Conservation (phyloP, 2,797 vertebrate species). For the Pterois miles region DNA sequence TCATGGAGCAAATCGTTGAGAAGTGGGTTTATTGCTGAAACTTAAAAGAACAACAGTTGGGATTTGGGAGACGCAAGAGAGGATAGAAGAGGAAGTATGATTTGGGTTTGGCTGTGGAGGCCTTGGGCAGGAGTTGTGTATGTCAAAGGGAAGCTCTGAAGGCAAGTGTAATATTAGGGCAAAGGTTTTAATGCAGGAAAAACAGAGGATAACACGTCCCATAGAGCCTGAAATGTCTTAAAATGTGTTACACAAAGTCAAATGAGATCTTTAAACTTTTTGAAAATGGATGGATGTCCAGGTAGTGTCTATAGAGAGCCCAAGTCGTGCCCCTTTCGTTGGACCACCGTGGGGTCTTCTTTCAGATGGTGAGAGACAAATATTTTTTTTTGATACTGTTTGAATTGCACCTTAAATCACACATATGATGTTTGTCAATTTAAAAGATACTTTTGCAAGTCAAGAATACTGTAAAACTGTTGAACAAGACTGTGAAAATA, state of each 20-base stretch:
- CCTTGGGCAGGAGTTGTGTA: background rate
- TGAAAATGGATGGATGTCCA: background rate
- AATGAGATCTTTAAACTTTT: too few relatives aligned
- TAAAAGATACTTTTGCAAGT: too few relatives aligned
- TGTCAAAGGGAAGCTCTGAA: background rate
- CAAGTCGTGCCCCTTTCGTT: too few relatives aligned
- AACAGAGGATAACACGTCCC: background rate
- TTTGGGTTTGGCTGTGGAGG: background rate
- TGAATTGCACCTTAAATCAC: too few relatives aligned
- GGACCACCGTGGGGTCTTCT: too few relatives aligned
- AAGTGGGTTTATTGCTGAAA: background rate
- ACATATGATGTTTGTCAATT: too few relatives aligned
- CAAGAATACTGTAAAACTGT: too few relatives aligned
- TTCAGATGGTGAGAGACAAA: too few relatives aligned
- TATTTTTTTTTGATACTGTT: too few relatives aligned
- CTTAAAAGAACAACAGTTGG: background rate
- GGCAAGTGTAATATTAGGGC: background rate
- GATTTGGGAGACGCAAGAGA: background rate
- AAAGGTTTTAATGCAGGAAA: background rate
- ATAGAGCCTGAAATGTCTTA: too few relatives aligned
- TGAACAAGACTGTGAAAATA: too few relatives aligned
- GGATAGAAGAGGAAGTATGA: background rate
- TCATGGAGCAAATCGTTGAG: conserved; percentile 5
- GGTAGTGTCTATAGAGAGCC: background rate
- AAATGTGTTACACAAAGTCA: too few relatives aligned